A percentile compares a stretch with the other conserved stretches of the same genome.
Conservation (phyloP, 2,113 vertebrate species). For the Gambusia holbrooki region DNA sequence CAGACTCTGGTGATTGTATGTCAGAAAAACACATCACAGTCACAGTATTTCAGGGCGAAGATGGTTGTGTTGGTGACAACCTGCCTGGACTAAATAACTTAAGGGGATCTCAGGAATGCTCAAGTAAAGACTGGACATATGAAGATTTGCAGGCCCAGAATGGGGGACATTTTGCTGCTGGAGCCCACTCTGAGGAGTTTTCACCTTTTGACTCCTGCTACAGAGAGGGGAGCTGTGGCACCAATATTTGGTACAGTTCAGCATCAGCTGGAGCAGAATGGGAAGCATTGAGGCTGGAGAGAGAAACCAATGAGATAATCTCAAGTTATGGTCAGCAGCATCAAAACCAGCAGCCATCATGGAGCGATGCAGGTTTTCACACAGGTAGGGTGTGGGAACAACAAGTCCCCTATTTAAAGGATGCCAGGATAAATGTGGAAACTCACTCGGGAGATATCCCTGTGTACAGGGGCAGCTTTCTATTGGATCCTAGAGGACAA, state of each 20-base stretch:
- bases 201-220: background rate
- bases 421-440: background rate
- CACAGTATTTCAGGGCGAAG: background rate
- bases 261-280: background rate
- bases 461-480: background rate
- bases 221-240: background rate
- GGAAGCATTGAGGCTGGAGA: background rate
- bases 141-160: background rate
- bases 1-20: background rate
- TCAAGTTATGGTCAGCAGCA: background rate
- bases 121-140: background rate
- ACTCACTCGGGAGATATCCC: background rate
- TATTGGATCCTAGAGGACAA: background rate
- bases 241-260: slow-evolving; percentile 9
- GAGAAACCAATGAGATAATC: background rate
- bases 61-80: background rate
- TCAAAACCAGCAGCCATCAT: slow-evolving; percentile 6
- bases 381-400: background rate
- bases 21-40: background rate
- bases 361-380: background rate
- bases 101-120: background rate
- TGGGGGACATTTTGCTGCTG: background rate
- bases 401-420: background rate
- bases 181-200: background rate
- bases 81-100: background rate